Conservation (phyloP, 2,797 vertebrate genomes). For the Capromys pilorides region DNA sequence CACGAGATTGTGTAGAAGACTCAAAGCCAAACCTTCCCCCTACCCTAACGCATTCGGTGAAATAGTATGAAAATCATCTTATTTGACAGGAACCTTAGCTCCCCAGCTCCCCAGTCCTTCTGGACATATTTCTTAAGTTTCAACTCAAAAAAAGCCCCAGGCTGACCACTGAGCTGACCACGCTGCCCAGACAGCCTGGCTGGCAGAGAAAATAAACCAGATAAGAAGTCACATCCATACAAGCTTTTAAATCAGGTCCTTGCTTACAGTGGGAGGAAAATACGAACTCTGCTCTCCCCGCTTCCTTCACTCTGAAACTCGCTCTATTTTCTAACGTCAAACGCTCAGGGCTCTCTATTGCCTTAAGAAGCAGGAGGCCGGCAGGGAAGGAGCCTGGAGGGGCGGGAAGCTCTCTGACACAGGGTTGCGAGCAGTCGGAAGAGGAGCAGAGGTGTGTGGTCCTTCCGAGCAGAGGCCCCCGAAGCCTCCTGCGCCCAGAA, state of each 20-base stretch:
- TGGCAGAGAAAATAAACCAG: conserved; percentile 77
- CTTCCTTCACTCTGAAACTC: conserved; percentile 64
- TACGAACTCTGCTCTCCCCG: not conserved
- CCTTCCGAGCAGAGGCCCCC: conserved; percentile 82
- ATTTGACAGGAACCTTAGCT: conserved; percentile 20
- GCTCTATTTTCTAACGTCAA: conserved; percentile 82
- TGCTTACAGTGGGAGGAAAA: conserved; percentile 57
- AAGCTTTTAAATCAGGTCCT: conserved; percentile 69
- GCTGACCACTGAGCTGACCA: conserved; percentile 63
- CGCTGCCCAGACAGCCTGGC: conserved; percentile 59
- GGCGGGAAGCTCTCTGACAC: conserved; percentile 73
- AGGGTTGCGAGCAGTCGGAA: conserved; percentile 81
- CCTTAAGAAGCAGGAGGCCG: conserved; percentile 75
- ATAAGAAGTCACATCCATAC: conserved; percentile 57
- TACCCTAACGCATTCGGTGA: not conserved
- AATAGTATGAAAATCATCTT: conserved; percentile 33
- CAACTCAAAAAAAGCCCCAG: not conserved
- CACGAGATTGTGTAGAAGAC: not conserved
- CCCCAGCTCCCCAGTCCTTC: conserved; percentile 21
- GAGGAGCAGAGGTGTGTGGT: conserved; percentile 92
- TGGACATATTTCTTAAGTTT: conserved; percentile 55
- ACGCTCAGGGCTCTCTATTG: conserved; percentile 74
- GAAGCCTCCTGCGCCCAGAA: conserved; percentile 84
- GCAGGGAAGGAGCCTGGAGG: conserved; percentile 38
- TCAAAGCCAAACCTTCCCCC: not conserved